Base-by-base conservation (phyloP, 2,113 vertebrate species). In the Xerus inauris region DNA sequence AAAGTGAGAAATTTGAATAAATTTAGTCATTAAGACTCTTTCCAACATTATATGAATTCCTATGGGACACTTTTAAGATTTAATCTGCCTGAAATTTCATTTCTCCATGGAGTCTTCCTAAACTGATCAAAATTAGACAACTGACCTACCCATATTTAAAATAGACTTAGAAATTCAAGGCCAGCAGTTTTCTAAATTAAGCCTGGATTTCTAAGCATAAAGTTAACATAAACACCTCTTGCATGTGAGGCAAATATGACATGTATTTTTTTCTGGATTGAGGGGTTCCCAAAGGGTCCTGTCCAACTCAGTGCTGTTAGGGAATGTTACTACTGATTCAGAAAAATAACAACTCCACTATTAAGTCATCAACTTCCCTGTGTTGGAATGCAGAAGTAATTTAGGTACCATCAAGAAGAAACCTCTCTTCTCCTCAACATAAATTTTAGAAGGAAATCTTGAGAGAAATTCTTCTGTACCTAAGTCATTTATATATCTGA, bases 381-480 rank as follows among this genome's bases (percentile, higher is more conserved):
- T 84, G 84, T 77, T 72, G 82, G 91, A 89, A 89, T 94, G 79
- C 12, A 59, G 71, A 87, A 89, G n/a, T 51, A 32, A 79, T 71
- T 89, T 19, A 83, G 47, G 40, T 49, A 24, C 8, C 51, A 87
- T 67, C 38, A 89, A 20, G 72, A 22, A 91, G 62, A 86, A 95
- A 49, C 59, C 71, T 96, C 42, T 40, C 83, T 83, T 93, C 32
- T 73, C 38, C 76, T 26, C 59, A 85, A 47, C 47, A 64, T 82
- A 71, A 81, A 77, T 88, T 92, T 77, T 40, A 69, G 38, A 72
- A 86, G 26, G 59, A 94, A 85, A 85, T 69, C 13, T 32, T 72
- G 26, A 88, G 62, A 86, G 67, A 76, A 93, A 11, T 30, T 86
- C 67, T 90, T 83, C 40, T 79, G 49, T 76, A 89, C 30, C 12